Evolutionary conservation across 1,140 invertebrate species (phyloP), one percentile per base, ranked within the genome.

Genomic region (Drosophila truncata): DNA sequence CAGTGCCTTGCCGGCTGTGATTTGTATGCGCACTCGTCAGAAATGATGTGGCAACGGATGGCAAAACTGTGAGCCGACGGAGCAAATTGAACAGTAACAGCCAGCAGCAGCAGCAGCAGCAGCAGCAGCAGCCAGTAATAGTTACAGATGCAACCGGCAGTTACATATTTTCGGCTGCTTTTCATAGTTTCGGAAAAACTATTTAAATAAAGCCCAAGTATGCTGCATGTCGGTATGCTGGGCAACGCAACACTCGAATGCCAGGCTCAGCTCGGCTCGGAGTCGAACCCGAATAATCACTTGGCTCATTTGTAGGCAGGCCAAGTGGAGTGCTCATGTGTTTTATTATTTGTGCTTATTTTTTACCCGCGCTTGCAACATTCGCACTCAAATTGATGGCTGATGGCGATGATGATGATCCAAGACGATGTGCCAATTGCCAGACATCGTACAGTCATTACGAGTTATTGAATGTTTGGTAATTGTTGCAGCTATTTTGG

Each of bases 221-320:
- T 74, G 80, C 80, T 82, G 74, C 74, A 82, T 82, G 80, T 74
- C 49, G 80, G 80, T 58, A 79, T 80, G 75, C 80, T 79, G 80
- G 66, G 60, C 63, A 76, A 80, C 65, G 75, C 71, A 83, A 83
- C 50, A 74, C 42, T 54, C 61, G 59, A 63, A 80, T 33, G 50
- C 35, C 37, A 71, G 41, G 50, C 52, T 52, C 50, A 47, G 44
- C 35, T 42, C 35, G 46, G 44, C 35, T 50, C 35, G 46, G 52
- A 76, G 44, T 54, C 72, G 52, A 78, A 78, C 74, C 73, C 80
- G 75, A 72, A 83, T 82, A 79, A 83, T 83, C 80, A 83, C 75
- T 74, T 70, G 62, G 80, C 76, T 79, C 80, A 82, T 82, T 82
- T 70, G 80, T 82, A 83, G 80, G 80, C 80, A 82, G 80, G 23